Evolutionary conservation across 2,797 vertebrate species (phyloP).

Genomic region (Girardinus metallicus): DNA sequence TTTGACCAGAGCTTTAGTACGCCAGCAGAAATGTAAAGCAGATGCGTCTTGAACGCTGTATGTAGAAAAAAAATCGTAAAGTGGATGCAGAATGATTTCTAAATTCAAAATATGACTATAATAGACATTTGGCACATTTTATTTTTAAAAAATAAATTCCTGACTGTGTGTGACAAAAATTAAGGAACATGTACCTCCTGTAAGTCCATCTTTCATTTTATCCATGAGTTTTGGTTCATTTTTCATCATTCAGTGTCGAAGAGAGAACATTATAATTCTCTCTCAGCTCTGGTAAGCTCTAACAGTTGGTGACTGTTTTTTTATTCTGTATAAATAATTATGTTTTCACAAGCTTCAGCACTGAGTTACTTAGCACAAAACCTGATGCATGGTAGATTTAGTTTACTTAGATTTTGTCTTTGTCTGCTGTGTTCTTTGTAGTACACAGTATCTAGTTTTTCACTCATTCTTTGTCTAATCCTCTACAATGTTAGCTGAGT

Average conservation of each 20-base stretch:
- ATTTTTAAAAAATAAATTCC: neutral
- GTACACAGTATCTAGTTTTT: neutral
- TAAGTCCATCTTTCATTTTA: neutral
- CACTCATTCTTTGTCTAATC: conserved; percentile 1
- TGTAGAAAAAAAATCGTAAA: neutral
- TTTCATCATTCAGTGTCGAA: neutral
- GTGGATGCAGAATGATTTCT: neutral
- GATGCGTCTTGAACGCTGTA: neutral
- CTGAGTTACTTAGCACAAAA: conserved; percentile 4
- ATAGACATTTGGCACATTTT: neutral
- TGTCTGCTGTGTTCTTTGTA: neutral
- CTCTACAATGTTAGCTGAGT: neutral
- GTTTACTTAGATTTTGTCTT: conserved; percentile 4
- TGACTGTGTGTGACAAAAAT: neutral
- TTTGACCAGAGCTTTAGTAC: neutral
- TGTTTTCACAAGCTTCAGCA: conserved; percentile 6
- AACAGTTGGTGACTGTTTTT: neutral
- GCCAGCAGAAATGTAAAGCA: neutral
- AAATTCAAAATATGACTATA: neutral
- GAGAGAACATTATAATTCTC: neutral
- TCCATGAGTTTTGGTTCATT: neutral
- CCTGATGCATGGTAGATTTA: neutral
- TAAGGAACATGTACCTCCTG: neutral
- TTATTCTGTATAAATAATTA: neutral
- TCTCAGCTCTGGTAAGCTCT: neutral